Percentiles rank a stretch among this genome's conserved stretches.
Evolutionary conservation across 2,888 invertebrate genomes (phyloP).

Genomic region (Sicus ferrugineus): DNA sequence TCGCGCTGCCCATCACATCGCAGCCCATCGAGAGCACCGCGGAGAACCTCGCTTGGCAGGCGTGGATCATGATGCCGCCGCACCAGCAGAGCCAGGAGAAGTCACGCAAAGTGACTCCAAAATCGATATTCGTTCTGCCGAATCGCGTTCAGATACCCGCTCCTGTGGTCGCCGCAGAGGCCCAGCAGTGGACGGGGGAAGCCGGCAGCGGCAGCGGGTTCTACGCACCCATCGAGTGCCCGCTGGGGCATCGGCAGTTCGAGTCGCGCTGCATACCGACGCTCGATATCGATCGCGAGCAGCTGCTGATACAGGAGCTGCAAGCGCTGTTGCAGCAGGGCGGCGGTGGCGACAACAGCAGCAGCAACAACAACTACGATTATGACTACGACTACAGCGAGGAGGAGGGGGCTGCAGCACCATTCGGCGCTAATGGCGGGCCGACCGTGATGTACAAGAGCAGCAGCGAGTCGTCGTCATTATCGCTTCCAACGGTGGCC

Average conservation of each 20-base stretch:
- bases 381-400: conserved; percentile 58
- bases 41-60: conserved; percentile 63
- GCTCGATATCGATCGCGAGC: conserved; percentile 53
- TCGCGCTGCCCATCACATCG: conserved; percentile 62
- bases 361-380: conserved; percentile 2
- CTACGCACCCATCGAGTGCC: conserved; percentile 48
- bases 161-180: conserved; percentile 46
- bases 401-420: conserved; percentile 39
- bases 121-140: conserved; percentile 63
- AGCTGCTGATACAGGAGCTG: conserved; percentile 52
- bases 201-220: conserved; percentile 24
- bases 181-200: conserved; percentile 39
- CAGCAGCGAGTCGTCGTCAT: neutral
- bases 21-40: conserved; percentile 63
- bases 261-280: conserved; percentile 60
- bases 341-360: neutral
- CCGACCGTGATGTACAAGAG: conserved; percentile 21
- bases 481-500: neutral
- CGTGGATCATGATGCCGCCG: conserved; percentile 60
- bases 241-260: conserved; percentile 57
- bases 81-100: conserved; percentile 56
- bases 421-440: conserved; percentile 29
- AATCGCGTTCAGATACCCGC: conserved; percentile 45
- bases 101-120: conserved; percentile 63
- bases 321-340: conserved; percentile 36